These are phyloP conservation scores for Drosophila atripex DNA, from an alignment of 2,888 invertebrate species.

Conservation along the genomic window DNA sequence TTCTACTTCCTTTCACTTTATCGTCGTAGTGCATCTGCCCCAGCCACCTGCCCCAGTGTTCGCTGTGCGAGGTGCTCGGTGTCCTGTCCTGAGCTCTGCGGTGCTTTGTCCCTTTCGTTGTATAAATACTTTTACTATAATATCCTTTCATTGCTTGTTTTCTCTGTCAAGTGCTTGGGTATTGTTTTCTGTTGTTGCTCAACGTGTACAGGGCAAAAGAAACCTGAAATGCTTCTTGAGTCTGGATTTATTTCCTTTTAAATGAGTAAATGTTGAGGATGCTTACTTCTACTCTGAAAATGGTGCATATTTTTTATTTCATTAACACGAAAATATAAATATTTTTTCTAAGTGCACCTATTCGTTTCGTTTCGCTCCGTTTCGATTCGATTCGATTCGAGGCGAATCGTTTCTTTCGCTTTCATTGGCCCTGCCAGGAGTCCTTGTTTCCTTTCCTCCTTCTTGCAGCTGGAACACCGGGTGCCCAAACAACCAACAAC, in stretches of 20 bases:
- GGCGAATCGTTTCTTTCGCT: slow-evolving; percentile 61
- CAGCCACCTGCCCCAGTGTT: slow-evolving; percentile 19
- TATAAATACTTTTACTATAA: slow-evolving; percentile 78
- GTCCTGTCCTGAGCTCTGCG: slow-evolving; percentile 20
- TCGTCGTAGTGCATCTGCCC: slow-evolving; percentile 59
- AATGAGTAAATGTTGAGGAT: too few species aligned
- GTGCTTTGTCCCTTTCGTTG: slow-evolving; percentile 64
- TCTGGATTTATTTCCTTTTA: background rate
- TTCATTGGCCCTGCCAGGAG: slow-evolving; percentile 56
- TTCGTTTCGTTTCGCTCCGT: slow-evolving; percentile 49
- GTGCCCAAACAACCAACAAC: background rate
- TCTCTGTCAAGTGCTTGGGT: slow-evolving; percentile 70
- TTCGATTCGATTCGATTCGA: slow-evolving; percentile 39
- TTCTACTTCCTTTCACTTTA: slow-evolving; percentile 81
- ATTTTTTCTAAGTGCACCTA: slow-evolving; percentile 18
- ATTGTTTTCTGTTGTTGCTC: slow-evolving; percentile 59
- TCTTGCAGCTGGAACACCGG: slow-evolving; percentile 11
- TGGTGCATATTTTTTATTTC: background rate
- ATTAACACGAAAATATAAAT: background rate
- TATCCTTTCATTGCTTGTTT: slow-evolving; percentile 78
- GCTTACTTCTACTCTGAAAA: background rate
- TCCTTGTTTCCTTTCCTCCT: slow-evolving; percentile 18
- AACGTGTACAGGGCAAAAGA: background rate
- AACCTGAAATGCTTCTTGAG: background rate
- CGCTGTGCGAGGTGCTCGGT: slow-evolving; percentile 12